These are phyloP conservation scores for Melanocharis versteri DNA, from an alignment of 2,113 vertebrate genomes.

Conservation along the genomic window DNA sequence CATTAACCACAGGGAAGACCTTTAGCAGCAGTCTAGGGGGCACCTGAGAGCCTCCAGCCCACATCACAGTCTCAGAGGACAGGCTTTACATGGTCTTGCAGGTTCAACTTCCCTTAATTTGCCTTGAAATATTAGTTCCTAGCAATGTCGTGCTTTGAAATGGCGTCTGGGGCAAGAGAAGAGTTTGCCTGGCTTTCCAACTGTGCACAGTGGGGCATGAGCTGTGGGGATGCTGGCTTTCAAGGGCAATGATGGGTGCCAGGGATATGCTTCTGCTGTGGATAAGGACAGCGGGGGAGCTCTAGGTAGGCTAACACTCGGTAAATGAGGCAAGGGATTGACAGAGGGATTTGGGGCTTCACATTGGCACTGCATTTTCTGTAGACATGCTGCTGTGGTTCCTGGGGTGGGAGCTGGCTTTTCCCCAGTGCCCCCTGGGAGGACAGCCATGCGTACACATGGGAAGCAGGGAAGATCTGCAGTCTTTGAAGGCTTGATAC, in stretches of 20 bases:
- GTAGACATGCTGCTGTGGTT: neutral
- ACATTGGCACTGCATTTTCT: neutral
- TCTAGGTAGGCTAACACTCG: neutral
- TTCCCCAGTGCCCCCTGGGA: fast-evolving
- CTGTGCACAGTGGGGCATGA: fast-evolving
- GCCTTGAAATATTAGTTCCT: neutral
- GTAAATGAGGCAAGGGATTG: neutral
- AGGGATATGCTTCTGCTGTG: fast-evolving
- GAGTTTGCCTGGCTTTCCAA: neutral
- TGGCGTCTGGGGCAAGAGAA: neutral
- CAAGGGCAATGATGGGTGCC: neutral
- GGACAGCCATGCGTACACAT: fast-evolving
- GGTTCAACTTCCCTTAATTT: neutral
- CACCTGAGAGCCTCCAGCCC: neutral
- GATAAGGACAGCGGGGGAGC: neutral
- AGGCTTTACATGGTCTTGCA: neutral
- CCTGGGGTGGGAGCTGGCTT: neutral
- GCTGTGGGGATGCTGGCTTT: neutral
- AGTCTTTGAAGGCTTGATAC: neutral
- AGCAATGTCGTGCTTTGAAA: neutral
- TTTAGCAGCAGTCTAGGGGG: neutral
- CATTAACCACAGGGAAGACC: neutral
- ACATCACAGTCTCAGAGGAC: neutral
- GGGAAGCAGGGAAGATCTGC: no score
- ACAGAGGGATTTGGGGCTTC: neutral